Conservation (phyloP, 2,797 vertebrate species). For the Arremon aurantiirostris region DNA sequence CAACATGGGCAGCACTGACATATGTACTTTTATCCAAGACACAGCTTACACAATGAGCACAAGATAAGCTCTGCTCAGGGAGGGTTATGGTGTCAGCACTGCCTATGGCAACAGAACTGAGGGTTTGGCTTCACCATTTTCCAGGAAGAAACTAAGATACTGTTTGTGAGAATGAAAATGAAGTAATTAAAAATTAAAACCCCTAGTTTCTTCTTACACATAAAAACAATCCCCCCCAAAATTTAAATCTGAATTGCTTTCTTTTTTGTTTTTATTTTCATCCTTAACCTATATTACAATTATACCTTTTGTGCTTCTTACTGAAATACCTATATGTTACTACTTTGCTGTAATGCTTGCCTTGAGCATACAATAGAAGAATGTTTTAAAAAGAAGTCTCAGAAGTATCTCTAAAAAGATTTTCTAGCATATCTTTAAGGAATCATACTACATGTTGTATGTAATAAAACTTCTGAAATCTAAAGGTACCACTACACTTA, state of each 20-base stretch:
- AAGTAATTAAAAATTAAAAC: neutral
- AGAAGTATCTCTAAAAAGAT: neutral
- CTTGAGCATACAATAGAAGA: neutral
- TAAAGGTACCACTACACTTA: neutral
- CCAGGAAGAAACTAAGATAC: neutral
- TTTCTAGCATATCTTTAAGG: neutral
- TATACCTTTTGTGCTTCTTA: neutral
- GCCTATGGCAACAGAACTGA: neutral
- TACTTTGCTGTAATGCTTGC: neutral
- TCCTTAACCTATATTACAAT: neutral
- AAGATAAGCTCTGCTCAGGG: neutral
- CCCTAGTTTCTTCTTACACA: neutral
- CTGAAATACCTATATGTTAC: neutral
- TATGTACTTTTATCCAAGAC: neutral
- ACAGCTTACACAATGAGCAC: neutral
- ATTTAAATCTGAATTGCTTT: neutral
- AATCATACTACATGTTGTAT: neutral
- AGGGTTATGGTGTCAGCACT: neutral
- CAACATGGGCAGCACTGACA: rapidly evolving
- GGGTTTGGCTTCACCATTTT: neutral
- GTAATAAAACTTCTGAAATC: neutral
- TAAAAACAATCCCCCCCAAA: neutral
- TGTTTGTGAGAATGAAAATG: neutral
- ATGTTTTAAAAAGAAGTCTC: neutral
- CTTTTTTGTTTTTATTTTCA: neutral